These are phyloP conservation scores for Caenorhabditis sp. DNA, from an alignment of 2,888 invertebrate genomes.

Conservation along the genomic window DNA sequence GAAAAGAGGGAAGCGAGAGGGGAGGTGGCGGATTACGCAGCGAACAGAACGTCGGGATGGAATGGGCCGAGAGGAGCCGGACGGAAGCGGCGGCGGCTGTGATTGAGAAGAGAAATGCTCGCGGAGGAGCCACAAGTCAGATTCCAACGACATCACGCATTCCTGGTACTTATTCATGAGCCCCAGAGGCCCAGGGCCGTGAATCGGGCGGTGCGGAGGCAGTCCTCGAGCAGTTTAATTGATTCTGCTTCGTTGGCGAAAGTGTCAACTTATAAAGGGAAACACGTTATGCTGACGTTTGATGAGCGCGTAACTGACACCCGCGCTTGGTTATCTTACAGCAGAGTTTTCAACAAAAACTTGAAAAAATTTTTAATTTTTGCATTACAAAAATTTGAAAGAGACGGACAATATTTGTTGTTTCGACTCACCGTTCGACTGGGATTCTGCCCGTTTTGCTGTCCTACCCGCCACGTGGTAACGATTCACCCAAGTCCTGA, in stretches of 20 bases:
- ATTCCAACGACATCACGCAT: slow-evolving; percentile 34
- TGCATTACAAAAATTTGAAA: too few species aligned
- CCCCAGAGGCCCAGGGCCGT: too few species aligned
- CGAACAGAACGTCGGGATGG: background rate
- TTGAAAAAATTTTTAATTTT: too few species aligned
- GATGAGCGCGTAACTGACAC: background rate
- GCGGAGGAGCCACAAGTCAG: background rate
- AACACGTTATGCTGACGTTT: background rate
- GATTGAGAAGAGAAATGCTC: background rate
- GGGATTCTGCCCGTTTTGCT: slow-evolving; percentile 11
- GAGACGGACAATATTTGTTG: too few species aligned
- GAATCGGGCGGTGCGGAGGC: slow-evolving; percentile 8
- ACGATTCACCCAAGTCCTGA: slow-evolving; percentile 46
- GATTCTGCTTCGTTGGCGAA: slow-evolving; percentile 19
- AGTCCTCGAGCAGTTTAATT: slow-evolving; percentile 18
- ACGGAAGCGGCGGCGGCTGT: too few species aligned
- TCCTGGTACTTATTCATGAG: slow-evolving; percentile 51
- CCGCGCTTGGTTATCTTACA: background rate
- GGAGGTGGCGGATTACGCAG: background rate
- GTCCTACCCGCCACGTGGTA: slow-evolving; percentile 37
- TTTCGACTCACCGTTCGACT: slow-evolving; percentile 15
- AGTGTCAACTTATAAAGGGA: slow-evolving; percentile 6
- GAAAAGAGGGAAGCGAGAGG: too few species aligned
- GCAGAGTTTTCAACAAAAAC: background rate
- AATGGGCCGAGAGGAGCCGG: background rate